phyloP scores from a whole-genome alignment of 1,140 invertebrate genomes.

The Diorhabda carinulata region DNA sequence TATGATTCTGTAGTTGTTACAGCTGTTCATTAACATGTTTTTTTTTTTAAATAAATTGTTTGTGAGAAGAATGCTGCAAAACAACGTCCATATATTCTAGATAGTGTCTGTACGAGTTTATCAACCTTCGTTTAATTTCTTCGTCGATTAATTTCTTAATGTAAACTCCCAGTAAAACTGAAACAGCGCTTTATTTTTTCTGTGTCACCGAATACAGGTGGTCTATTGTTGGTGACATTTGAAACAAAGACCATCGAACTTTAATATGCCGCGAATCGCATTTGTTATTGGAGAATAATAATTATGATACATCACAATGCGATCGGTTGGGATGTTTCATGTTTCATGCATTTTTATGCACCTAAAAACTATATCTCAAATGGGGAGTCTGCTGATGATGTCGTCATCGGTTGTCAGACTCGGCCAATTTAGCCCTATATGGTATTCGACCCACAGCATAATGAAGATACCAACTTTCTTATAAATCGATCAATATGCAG shows the following conservation, averaged over 20 bases:
- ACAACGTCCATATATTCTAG: no score
- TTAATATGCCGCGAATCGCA: conserved; percentile 5
- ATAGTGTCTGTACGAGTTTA: no score
- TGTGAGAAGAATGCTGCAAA: no score
- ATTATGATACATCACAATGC: conserved; percentile 32
- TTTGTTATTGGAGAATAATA: conserved; percentile 34
- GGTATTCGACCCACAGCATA: conserved; percentile 37
- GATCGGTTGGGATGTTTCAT: conserved; percentile 29
- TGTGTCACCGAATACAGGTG: not conserved
- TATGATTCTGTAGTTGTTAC: no score
- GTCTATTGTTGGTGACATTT: not conserved
- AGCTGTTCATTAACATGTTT: no score
- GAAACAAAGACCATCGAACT: not conserved
- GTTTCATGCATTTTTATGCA: conserved; percentile 41
- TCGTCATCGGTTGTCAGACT: conserved; percentile 43
- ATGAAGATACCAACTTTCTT: conserved; percentile 46
- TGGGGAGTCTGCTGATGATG: conserved; percentile 41
- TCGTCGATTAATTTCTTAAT: no score
- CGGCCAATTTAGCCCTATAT: conserved; percentile 45
- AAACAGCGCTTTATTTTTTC: not conserved
- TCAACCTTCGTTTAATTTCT: no score
- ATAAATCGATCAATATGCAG: conserved; percentile 39
- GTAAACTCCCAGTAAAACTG: no score
- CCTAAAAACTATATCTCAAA: conserved; percentile 39
- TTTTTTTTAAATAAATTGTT: no score